A percentile compares a stretch with the other conserved stretches of the same genome.
phyloP scores from a whole-genome alignment of 2,888 invertebrate species.

The Melipona beecheii region DNA sequence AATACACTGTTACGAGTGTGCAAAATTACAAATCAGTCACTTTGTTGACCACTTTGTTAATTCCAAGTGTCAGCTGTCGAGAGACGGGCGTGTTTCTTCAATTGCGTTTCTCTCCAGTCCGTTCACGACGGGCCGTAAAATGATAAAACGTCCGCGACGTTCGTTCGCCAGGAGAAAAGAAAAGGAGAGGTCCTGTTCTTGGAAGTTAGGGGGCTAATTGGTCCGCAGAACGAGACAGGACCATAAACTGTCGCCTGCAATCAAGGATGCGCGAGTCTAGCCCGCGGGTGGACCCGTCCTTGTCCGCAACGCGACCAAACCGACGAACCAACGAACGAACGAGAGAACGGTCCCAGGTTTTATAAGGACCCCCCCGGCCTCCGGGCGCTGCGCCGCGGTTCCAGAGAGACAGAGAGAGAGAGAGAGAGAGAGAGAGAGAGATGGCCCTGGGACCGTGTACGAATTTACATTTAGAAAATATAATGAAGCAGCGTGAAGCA shows the following conservation, averaged over 20 bases:
- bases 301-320: slow-evolving; percentile 38
- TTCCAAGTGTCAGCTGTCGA: too few relatives aligned
- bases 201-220: slow-evolving; percentile 83
- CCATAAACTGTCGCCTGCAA: slow-evolving; percentile 84
- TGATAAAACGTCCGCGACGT: slow-evolving; percentile 68
- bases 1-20: too few relatives aligned
- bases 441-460: slow-evolving; percentile 77
- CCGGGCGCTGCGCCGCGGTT: slow-evolving; percentile 64
- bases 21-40: too few relatives aligned
- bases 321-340: slow-evolving; percentile 10
- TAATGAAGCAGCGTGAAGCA: slow-evolving; percentile 84
- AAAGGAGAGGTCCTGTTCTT: slow-evolving; percentile 72
- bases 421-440: slow-evolving; percentile 1
- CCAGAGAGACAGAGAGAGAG: too few relatives aligned
- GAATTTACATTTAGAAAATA: slow-evolving; percentile 84
- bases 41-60: too few relatives aligned
- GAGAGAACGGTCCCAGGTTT: slow-evolving; percentile 73
- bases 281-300: slow-evolving; percentile 70
- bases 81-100: too few relatives aligned
- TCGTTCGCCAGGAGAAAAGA: background rate
- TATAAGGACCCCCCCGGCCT: slow-evolving; percentile 78
- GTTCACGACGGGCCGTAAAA: slow-evolving; percentile 62
- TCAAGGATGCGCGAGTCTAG: slow-evolving; percentile 79
- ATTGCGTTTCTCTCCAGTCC: background rate
- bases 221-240: slow-evolving; percentile 78